Conservation (phyloP, 2,113 vertebrate species). For the Sapayoa aenigma region DNA sequence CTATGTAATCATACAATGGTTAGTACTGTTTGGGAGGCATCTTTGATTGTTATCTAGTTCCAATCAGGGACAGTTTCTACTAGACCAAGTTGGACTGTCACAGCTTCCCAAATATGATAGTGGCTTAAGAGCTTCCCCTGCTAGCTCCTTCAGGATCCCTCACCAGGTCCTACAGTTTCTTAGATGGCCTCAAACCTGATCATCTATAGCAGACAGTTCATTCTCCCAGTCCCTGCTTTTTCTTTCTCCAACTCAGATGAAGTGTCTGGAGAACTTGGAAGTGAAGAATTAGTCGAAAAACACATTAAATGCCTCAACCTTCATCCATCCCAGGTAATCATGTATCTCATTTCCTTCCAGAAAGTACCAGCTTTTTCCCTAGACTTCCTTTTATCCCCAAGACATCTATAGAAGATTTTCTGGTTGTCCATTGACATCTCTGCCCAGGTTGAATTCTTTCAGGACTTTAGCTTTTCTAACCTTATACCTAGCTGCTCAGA, state of each 20-base stretch:
- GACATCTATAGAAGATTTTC: background rate
- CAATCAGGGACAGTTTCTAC: background rate
- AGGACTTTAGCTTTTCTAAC: background rate
- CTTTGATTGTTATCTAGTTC: background rate
- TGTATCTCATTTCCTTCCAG: background rate
- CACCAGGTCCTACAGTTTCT: background rate
- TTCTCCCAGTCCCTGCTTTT: background rate
- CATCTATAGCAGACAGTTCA: background rate
- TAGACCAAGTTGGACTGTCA: background rate
- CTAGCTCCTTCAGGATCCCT: background rate
- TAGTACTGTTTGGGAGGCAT: background rate
- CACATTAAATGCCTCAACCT: background rate
- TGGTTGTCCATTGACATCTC: background rate
- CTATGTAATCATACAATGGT: background rate
- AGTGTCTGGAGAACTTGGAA: background rate
- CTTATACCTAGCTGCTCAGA: background rate
- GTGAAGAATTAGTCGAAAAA: background rate
- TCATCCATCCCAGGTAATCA: background rate
- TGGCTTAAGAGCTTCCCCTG: background rate
- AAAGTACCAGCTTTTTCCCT: background rate
- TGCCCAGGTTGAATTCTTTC: background rate
- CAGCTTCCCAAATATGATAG: background rate
- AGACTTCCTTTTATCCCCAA: background rate
- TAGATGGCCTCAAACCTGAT: background rate
- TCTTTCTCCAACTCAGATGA: background rate